Evolutionary conservation across 2,888 invertebrate species (phyloP).

Genomic region (Temnothorax rugatulus): DNA sequence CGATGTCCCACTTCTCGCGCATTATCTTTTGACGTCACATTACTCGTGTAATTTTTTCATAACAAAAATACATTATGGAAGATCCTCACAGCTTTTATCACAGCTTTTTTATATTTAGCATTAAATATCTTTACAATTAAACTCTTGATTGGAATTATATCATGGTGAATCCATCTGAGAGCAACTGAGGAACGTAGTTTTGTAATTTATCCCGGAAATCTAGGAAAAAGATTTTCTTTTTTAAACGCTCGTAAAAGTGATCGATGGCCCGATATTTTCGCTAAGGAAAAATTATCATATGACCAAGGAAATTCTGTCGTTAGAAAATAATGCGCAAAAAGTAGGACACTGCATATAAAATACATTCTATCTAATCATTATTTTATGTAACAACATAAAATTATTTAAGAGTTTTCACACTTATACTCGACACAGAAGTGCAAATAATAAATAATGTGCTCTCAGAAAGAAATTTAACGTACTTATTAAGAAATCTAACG

Average conservation of each 20-base stretch:
- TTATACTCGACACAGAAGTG: background rate
- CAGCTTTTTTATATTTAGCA: background rate
- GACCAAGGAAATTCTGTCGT: background rate
- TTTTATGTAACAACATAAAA: background rate
- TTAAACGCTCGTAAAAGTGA: background rate
- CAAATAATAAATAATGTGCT: background rate
- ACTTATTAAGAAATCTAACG: background rate
- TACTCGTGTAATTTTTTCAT: conserved; percentile 10
- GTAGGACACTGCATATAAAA: background rate
- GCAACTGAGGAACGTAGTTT: background rate
- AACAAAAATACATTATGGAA: background rate
- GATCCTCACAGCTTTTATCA: background rate
- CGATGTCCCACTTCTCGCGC: background rate
- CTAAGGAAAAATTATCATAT: background rate
- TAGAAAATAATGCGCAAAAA: background rate
- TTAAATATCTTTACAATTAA: background rate
- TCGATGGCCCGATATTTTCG: background rate
- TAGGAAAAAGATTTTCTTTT: background rate
- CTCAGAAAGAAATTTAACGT: conserved; percentile 13
- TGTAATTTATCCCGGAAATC: background rate
- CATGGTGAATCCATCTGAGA: background rate
- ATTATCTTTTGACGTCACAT: background rate
- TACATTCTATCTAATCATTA: conserved; percentile 2
- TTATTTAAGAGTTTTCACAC: conserved; percentile 7
- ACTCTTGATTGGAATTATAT: background rate